Conservation (phyloP, 2,113 vertebrate genomes). For the Charadrius vociferus region DNA sequence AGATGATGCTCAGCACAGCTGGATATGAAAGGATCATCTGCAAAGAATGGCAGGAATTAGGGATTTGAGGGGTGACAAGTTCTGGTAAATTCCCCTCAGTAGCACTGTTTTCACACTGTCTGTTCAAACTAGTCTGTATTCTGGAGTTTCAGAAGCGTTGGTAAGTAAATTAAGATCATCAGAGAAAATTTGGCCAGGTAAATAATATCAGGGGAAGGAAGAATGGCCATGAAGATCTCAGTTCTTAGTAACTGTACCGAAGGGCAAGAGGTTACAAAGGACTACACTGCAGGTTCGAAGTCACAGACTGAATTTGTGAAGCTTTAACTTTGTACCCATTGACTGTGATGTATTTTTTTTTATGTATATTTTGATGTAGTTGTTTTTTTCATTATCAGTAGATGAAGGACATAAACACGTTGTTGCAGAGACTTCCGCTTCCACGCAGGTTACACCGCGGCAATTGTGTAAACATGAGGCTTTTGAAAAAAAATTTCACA, state of each 20-base stretch:
- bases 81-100: not conserved
- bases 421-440: not conserved
- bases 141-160: not conserved
- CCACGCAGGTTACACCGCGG: not conserved
- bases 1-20: not conserved
- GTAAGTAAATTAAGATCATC: not conserved
- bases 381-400: not conserved
- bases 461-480: not conserved
- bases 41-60: not conserved
- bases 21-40: not conserved
- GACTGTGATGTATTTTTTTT: not conserved
- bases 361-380: not conserved
- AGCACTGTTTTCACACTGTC: not conserved
- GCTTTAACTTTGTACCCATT: not conserved
- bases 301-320: too few relatives aligned
- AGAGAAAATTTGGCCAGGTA: not conserved
- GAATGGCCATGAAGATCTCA: not conserved
- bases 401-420: not conserved
- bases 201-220: not conserved
- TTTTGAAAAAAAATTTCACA: not conserved
- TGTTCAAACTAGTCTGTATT: not conserved
- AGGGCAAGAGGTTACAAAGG: not conserved
- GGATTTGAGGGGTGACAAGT: not conserved
- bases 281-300: too few relatives aligned
- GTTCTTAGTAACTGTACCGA: fast-evolving